A percentile compares a stretch with the other conserved stretches of the same genome.
phyloP scores from a whole-genome alignment of 2,113 vertebrate genomes.

The Cichladusa arquata region DNA sequence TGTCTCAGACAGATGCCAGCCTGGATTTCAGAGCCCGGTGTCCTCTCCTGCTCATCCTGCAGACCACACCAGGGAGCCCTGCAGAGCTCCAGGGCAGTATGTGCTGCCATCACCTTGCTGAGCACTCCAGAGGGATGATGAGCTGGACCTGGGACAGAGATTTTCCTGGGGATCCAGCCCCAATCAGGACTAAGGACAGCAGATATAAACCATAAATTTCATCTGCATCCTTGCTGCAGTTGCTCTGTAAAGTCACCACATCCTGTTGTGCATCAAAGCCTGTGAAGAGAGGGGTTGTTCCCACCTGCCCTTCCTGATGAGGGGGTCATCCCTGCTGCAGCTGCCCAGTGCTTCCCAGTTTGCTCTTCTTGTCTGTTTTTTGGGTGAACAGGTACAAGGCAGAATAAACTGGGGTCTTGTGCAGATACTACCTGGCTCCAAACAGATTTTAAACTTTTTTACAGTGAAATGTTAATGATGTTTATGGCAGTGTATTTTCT shows the following conservation, averaged over 20 bases:
- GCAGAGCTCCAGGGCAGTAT: fast-evolving
- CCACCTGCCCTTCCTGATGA: neutral
- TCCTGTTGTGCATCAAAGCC: fast-evolving
- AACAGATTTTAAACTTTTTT: neutral
- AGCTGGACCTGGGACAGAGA: neutral
- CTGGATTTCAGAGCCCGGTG: neutral
- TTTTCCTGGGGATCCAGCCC: neutral
- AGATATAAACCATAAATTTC: neutral
- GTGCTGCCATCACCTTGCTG: neutral
- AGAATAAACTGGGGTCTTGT: neutral
- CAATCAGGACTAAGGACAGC: neutral
- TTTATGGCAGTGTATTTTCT: neutral
- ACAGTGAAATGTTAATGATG: neutral
- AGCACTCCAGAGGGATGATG: neutral
- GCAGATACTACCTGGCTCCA: neutral
- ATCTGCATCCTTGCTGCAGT: neutral
- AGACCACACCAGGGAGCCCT: neutral
- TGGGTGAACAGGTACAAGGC: neutral
- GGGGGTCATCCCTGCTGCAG: neutral
- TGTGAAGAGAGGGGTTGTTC: neutral
- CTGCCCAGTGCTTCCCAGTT: neutral
- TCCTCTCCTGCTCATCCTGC: neutral
- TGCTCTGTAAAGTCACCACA: neutral
- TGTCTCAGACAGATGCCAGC: neutral
- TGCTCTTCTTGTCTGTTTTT: neutral